phyloP scores from a whole-genome alignment of 2,888 invertebrate species.

The Pristionchus exspectatus region DNA sequence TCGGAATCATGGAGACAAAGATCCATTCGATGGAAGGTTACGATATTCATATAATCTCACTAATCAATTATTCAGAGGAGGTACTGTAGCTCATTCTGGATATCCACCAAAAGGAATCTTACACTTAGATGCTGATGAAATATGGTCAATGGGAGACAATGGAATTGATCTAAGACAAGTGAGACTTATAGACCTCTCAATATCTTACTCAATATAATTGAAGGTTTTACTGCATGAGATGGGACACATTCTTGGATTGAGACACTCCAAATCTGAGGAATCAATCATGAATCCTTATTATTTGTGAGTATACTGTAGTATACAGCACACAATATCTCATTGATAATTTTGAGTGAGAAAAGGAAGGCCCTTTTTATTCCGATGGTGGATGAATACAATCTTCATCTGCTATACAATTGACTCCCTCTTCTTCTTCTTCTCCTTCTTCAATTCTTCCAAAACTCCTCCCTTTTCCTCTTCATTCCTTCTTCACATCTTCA shows the following conservation, averaged over 20 bases:
- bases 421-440: neutral
- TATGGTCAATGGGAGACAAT: conserved; percentile 60
- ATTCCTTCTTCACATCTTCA: neutral
- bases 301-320: conserved; percentile 59
- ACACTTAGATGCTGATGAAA: conserved; percentile 75
- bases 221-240: conserved; percentile 76
- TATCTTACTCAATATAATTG: neutral
- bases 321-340: neutral
- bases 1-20: conserved; percentile 65
- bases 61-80: conserved; percentile 60
- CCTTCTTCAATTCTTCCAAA: neutral
- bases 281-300: conserved; percentile 77
- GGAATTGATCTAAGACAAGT: conserved; percentile 58
- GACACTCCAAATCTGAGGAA: conserved; percentile 68
- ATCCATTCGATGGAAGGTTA: conserved; percentile 55
- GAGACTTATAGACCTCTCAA: neutral
- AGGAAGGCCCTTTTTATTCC: conserved; percentile 20
- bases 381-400: neutral
- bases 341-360: neutral
- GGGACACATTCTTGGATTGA: conserved; percentile 76
- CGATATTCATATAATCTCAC: neutral
- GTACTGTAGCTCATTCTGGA: conserved; percentile 74
- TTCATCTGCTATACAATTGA: conserved; percentile 14
- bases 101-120: conserved; percentile 74
- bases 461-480: neutral